Conservation (phyloP, 1,140 invertebrate genomes). For the Araneus ventricosus region DNA sequence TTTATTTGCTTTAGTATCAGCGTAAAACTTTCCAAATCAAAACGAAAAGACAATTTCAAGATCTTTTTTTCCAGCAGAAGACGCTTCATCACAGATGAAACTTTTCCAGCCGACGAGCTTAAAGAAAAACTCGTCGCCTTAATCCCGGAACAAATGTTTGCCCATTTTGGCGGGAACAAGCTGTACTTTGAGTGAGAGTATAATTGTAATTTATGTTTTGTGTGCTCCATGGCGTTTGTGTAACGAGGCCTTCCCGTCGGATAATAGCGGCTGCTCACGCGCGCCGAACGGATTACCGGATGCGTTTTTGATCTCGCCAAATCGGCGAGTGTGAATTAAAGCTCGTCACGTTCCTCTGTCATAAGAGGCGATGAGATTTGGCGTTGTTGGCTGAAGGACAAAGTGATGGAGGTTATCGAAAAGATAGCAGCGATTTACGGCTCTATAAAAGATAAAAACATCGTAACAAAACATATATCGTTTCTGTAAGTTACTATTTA, state of each 20-base stretch:
- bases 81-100: background rate
- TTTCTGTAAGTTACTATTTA: no score
- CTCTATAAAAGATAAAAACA: background rate
- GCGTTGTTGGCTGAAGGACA: background rate
- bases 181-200: background rate
- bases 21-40: background rate
- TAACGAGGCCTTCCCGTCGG: constrained; percentile 15
- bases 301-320: constrained; percentile 38
- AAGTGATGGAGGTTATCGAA: background rate
- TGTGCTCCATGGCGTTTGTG: background rate
- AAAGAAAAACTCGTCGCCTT: constrained; percentile 16
- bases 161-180: constrained; percentile 12
- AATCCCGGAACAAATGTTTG: constrained; percentile 60
- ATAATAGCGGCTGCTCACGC: constrained; percentile 1
- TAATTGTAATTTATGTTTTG: constrained; percentile 72
- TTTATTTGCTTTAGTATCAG: background rate
- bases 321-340: constrained; percentile 1
- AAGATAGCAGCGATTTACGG: background rate
- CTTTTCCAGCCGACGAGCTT: constrained; percentile 12
- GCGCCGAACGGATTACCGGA: constrained; percentile 39
- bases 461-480: no score
- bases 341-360: constrained; percentile 10
- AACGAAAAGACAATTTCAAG: background rate
- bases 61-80: background rate
- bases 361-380: background rate